Conservation (phyloP, 2,113 vertebrate genomes). For the Pelecanoides urinatrix region DNA sequence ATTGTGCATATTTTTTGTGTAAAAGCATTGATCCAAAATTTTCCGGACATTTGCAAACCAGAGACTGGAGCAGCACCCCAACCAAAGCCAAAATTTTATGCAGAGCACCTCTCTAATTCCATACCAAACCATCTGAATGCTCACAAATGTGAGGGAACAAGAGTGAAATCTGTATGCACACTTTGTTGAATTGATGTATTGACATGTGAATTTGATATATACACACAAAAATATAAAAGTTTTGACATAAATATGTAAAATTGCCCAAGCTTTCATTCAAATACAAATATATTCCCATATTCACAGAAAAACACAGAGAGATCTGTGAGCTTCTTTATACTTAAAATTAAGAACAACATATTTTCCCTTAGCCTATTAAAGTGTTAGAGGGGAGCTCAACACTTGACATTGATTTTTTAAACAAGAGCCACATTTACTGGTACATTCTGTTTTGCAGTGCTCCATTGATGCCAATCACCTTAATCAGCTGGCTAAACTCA, state of each 20-base stretch:
- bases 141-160: neutral
- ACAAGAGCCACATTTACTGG: neutral
- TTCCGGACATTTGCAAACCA: neutral
- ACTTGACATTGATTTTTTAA: neutral
- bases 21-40: neutral
- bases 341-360: neutral
- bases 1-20: neutral
- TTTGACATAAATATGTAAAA: neutral
- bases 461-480: neutral
- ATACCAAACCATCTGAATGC: neutral
- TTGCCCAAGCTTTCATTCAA: neutral
- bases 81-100: neutral
- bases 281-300: neutral
- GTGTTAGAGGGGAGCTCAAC: neutral
- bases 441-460: neutral
- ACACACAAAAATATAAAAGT: neutral
- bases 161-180: neutral
- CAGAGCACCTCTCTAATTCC: neutral
- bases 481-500: conserved; percentile 7
- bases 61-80: neutral
- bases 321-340: neutral
- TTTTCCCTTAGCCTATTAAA: neutral
- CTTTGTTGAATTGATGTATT: neutral
- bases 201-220: neutral
- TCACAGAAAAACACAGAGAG: neutral